These are phyloP conservation scores for Aromia moschata DNA, from an alignment of 2,888 invertebrate species.

Conservation along the genomic window DNA sequence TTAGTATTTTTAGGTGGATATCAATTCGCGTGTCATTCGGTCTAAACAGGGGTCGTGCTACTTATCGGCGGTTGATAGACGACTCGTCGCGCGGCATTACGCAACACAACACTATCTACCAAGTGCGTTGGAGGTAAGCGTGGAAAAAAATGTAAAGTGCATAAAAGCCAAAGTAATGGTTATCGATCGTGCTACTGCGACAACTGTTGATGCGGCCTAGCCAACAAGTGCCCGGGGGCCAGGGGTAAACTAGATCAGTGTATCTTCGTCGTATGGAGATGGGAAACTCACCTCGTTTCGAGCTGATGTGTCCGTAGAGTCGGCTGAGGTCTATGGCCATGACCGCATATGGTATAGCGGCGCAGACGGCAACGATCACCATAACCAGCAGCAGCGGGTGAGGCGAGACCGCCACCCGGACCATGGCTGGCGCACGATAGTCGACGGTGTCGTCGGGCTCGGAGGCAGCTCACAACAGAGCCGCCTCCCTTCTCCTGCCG, in stretches of 20 bases:
- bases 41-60: too few relatives aligned
- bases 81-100: too few relatives aligned
- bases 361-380: constrained; percentile 70
- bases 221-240: constrained; percentile 46
- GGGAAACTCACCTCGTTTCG: constrained; percentile 76
- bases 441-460: constrained; percentile 51
- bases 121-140: too few relatives aligned
- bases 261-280: constrained; percentile 76
- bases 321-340: constrained; percentile 82
- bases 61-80: neutral
- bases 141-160: constrained; percentile 12
- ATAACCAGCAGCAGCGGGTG: constrained; percentile 62
- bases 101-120: too few relatives aligned
- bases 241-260: constrained; percentile 2
- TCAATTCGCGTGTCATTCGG: too few relatives aligned
- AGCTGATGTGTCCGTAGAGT: constrained; percentile 79
- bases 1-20: too few relatives aligned
- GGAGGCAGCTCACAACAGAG: constrained; percentile 54
- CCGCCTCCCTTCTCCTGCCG: constrained; percentile 51
- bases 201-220: constrained; percentile 49
- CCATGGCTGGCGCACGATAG: constrained; percentile 59
- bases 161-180: constrained; percentile 41
- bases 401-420: constrained; percentile 59
- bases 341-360: constrained; percentile 73
- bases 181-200: constrained; percentile 53